Conservation (phyloP, 2,113 vertebrate species). For the Turnix velox region DNA sequence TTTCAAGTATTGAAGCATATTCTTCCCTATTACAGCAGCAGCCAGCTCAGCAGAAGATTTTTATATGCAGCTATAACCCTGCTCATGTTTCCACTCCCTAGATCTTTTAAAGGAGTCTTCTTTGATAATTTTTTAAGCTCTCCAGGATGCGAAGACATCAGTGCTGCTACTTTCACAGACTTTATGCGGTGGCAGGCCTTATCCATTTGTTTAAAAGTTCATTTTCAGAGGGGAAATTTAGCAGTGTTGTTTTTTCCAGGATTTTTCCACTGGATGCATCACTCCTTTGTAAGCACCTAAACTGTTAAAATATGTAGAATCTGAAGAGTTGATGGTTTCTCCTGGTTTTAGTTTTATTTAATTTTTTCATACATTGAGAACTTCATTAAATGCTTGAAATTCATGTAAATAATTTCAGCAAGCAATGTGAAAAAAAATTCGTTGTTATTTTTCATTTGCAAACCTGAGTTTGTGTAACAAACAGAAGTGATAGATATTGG, state of each 20-base stretch:
- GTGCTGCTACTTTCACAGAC: background rate
- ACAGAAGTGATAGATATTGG: background rate
- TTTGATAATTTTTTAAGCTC: background rate
- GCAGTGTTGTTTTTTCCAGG: background rate
- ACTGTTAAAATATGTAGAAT: background rate
- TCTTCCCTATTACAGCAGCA: background rate
- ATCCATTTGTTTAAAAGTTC: background rate
- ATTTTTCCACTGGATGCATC: background rate
- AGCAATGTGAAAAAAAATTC: background rate
- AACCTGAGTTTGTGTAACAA: background rate
- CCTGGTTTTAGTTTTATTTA: background rate
- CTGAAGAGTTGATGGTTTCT: background rate
- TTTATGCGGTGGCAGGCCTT: background rate
- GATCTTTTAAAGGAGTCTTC: background rate
- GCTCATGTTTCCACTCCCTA: background rate
- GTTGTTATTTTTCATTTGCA: background rate
- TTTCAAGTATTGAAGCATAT: fast-evolving
- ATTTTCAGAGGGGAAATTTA: background rate
- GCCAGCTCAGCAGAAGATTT: background rate
- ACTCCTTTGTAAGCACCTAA: background rate
- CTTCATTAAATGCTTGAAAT: background rate
- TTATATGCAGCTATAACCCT: background rate
- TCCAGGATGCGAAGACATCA: background rate
- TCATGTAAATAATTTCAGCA: background rate
- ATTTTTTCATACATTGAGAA: background rate